A percentile compares a stretch with the other conserved stretches of the same genome.
Conservation (phyloP, 2,113 vertebrate genomes). For the Chaetodon trifascialis region DNA sequence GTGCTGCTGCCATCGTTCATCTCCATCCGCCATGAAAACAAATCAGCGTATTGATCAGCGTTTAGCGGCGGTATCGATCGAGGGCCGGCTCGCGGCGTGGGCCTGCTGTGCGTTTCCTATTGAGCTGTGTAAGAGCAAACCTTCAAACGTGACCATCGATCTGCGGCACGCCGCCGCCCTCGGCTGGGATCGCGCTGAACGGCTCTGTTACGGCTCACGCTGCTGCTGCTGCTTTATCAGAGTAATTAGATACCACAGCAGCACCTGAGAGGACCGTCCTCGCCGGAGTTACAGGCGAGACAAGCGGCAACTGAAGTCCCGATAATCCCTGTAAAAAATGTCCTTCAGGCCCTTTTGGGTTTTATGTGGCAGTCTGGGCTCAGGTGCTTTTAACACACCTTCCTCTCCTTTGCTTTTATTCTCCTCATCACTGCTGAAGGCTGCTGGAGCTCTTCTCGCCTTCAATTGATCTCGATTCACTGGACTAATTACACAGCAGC, state of each 20-base stretch:
- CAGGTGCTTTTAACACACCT: not conserved
- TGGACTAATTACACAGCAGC: slow-evolving; percentile 28
- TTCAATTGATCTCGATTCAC: slow-evolving; percentile 9
- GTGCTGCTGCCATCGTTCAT: slow-evolving; percentile 22
- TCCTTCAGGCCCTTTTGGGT: slow-evolving; percentile 47
- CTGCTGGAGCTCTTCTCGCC: not conserved
- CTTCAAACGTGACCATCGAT: slow-evolving; percentile 54
- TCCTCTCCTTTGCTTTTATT: not conserved
- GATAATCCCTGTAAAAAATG: slow-evolving; percentile 23
- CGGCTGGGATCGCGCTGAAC: slow-evolving; percentile 5
- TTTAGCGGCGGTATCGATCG: slow-evolving; percentile 43
- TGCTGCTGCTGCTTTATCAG: slow-evolving; percentile 24
- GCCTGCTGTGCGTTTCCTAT: slow-evolving; percentile 10
- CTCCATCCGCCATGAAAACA: slow-evolving; percentile 34
- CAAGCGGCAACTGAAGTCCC: not conserved
- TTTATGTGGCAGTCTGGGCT: slow-evolving; percentile 9
- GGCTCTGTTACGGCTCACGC: slow-evolving; percentile 10
- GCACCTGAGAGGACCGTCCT: slow-evolving; percentile 3
- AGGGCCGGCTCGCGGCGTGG: not conserved
- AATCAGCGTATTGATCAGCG: slow-evolving; percentile 34
- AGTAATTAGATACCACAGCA: slow-evolving; percentile 43
- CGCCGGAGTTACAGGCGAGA: not conserved
- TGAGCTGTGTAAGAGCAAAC: slow-evolving; percentile 47
- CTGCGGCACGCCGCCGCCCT: slow-evolving; percentile 10
- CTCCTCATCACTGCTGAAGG: not conserved